Conservation (phyloP, 2,113 vertebrate genomes). For the Centropus bengalensis region DNA sequence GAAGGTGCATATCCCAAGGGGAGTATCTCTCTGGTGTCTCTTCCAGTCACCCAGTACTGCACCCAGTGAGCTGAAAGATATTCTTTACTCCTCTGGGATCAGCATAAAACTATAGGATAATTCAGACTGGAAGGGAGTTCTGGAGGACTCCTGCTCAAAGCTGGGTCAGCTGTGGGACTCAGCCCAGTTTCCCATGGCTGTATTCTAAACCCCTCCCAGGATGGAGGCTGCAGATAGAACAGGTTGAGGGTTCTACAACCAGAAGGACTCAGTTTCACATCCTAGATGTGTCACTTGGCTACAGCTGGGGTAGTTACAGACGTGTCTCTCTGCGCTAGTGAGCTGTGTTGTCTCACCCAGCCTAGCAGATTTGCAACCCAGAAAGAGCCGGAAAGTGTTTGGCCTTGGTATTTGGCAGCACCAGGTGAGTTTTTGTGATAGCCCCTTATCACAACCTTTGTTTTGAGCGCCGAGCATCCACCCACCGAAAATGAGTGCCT, state of each 20-base stretch:
- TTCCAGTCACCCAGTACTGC: background rate
- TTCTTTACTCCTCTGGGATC: background rate
- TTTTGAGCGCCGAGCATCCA: background rate
- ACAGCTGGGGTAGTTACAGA: background rate
- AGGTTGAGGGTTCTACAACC: background rate
- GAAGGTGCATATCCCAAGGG: background rate
- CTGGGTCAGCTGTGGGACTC: background rate
- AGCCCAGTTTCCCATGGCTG: background rate
- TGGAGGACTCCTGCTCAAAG: background rate
- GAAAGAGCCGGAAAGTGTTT: background rate
- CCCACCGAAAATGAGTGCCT: fast-evolving
- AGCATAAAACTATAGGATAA: background rate
- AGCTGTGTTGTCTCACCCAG: background rate
- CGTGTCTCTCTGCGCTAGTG: fast-evolving
- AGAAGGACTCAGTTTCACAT: background rate
- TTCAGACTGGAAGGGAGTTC: background rate
- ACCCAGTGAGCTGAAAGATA: background rate
- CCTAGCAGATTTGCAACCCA: background rate
- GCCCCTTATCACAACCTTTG: background rate
- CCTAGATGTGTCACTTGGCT: background rate
- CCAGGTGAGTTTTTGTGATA: background rate
- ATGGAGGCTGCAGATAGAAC: background rate
- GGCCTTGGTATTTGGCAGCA: background rate
- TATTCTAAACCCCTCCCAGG: background rate
- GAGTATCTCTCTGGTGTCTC: background rate